Base-by-base conservation (phyloP, 2,113 vertebrate species). In the Daphoenositta chrysoptera region DNA sequence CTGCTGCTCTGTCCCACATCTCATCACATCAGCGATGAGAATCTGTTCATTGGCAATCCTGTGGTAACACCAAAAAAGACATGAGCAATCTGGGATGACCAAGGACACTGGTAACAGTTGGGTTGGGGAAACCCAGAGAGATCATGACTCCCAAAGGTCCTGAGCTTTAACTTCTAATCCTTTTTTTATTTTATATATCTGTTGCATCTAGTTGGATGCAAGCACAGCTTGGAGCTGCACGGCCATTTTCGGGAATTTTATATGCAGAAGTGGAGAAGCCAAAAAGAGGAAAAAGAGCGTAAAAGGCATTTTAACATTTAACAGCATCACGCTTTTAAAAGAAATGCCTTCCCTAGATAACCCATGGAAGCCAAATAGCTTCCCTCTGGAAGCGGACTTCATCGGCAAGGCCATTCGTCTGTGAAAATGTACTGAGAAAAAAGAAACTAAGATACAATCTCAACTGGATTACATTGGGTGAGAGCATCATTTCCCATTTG, bases 291-390 rank as follows among this genome's bases (percentile, higher is more conserved):
- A 26, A 50, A 72, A n/a, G 13, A 70, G 19, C 23, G 87, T 89
- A 77, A 88, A 92, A 47, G 47, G 30, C 13, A 89, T 64, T 94
- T 89, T 63, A 93, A 77, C 33, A 71, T 90, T 84, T 96, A 70
- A 7, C 19, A 56, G 22, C 11, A 71, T 60, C 11, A 35, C 11
- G 27, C 15, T 65, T 81, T 47, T 50, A 51, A 71, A 83, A 79
- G 5, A 50, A 50, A 51, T 28, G 50, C 50, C 50, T 51, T 51
- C 50, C 6, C 40, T 22, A 40, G 35, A 39, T 24, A 87, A 16
- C 24, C 11, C 35, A 51, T 0, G 42, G 66, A 65, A 88, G 16
- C 11, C 35, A 61, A 83, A 44, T 5, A n/a, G 10, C 3, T 30
- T 56, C 30, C n/a, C 37, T 72, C 11, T 45, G n/a, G 66, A 60